phyloP scores from a whole-genome alignment of 2,797 vertebrate species.

The Acanthurus leucopareius region DNA sequence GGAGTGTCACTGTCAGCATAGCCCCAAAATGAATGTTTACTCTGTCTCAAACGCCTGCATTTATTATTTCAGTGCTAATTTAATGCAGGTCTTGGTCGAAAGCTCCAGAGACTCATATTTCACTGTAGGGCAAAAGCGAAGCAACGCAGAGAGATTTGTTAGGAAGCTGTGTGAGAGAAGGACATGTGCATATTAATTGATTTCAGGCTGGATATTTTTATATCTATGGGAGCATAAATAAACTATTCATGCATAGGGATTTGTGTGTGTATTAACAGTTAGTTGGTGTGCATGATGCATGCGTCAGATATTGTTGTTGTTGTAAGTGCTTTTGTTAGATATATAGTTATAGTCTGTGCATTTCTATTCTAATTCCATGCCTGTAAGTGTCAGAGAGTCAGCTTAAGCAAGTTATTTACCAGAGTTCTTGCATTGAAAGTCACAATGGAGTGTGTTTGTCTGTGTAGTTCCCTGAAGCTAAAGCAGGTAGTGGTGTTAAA shows the following conservation, averaged over 20 bases:
- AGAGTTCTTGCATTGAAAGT: slow-evolving; percentile 1
- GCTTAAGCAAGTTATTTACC: slow-evolving; percentile 14
- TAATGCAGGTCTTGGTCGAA: slow-evolving; percentile 29
- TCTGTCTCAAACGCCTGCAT: slow-evolving; percentile 41
- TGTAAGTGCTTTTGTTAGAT: slow-evolving; percentile 13
- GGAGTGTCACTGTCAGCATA: neutral
- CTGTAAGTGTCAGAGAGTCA: slow-evolving; percentile 3
- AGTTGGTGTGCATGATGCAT: slow-evolving; percentile 1
- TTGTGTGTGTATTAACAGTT: slow-evolving; percentile 3
- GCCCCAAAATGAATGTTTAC: slow-evolving; percentile 36
- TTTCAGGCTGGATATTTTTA: slow-evolving; percentile 51
- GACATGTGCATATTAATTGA: slow-evolving; percentile 57
- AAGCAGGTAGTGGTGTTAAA: slow-evolving; percentile 70
- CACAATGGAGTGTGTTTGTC: slow-evolving; percentile 11
- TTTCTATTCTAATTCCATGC: neutral
- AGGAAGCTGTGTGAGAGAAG: slow-evolving; percentile 23
- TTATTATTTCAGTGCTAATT: slow-evolving; percentile 56
- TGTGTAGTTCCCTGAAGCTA: slow-evolving; percentile 31
- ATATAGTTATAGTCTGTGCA: slow-evolving; percentile 2
- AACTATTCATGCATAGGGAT: slow-evolving; percentile 44
- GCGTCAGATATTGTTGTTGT: neutral
- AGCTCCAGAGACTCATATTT: slow-evolving; percentile 44
- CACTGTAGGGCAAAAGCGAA: slow-evolving; percentile 25
- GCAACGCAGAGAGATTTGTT: slow-evolving; percentile 25
- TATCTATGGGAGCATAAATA: slow-evolving; percentile 46